These are phyloP conservation scores for Micrasema longulum DNA, from an alignment of 1,140 invertebrate species.

Conservation along the genomic window DNA sequence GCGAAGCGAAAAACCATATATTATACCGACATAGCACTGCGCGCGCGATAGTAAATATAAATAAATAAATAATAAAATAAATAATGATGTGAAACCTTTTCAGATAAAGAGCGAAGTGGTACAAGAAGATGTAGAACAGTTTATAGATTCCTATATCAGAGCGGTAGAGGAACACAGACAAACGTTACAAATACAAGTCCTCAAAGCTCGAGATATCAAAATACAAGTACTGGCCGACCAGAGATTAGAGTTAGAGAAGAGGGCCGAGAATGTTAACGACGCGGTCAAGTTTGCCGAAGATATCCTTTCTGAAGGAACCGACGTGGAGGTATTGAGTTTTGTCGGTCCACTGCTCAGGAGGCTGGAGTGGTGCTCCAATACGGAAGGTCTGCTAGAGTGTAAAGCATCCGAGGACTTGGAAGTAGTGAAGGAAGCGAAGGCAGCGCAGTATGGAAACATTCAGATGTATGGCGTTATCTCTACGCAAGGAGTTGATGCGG, in stretches of 20 bases:
- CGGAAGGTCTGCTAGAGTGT: constrained; percentile 63
- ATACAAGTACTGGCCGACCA: constrained; percentile 64
- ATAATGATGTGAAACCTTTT: too few relatives aligned
- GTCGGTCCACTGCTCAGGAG: constrained; percentile 72
- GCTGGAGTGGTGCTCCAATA: constrained; percentile 71
- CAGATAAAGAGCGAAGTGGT: constrained; percentile 69
- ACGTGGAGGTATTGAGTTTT: constrained; percentile 77
- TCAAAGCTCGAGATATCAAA: constrained; percentile 64
- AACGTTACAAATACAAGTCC: constrained; percentile 62
- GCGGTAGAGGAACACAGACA: constrained; percentile 73
- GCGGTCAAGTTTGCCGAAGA: constrained; percentile 74
- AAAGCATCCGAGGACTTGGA: constrained; percentile 66
- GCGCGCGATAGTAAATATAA: too few relatives aligned
- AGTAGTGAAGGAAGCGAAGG: constrained; percentile 65
- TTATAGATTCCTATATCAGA: constrained; percentile 71
- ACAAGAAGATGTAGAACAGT: constrained; percentile 71
- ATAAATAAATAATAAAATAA: too few relatives aligned
- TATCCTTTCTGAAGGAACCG: constrained; percentile 73
- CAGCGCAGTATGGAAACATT: constrained; percentile 60
- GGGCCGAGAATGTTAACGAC: constrained; percentile 65
- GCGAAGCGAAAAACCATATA: too few relatives aligned
- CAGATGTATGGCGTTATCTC: constrained; percentile 68
- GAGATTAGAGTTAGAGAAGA: constrained; percentile 65
- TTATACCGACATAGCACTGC: too few relatives aligned
- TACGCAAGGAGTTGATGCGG: constrained; percentile 71